phyloP scores from a whole-genome alignment of 35 echinoderm and acorn worm genomes.

The Chiridota heheva region DNA sequence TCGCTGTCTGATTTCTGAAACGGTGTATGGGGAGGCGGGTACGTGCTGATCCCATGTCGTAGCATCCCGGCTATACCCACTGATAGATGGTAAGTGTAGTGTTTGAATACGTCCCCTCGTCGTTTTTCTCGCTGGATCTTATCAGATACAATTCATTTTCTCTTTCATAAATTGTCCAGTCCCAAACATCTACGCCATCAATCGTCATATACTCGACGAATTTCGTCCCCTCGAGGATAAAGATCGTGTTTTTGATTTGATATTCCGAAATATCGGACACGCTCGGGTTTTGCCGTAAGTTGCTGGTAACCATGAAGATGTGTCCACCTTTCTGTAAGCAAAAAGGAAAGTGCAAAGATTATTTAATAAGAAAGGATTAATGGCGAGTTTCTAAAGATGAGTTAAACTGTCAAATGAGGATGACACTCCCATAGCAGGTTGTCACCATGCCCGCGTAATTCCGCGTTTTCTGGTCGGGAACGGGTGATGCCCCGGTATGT shows the following conservation, averaged over 20 bases:
- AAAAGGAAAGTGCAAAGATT: background rate
- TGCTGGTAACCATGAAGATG: conserved; percentile 44
- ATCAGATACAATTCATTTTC: conserved; percentile 55
- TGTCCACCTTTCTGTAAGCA: conserved; percentile 39
- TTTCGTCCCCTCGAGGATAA: conserved; percentile 44
- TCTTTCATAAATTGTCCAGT: conserved; percentile 42
- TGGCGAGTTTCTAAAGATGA: too few relatives aligned
- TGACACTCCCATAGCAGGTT: too few relatives aligned
- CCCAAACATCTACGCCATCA: conserved; percentile 18
- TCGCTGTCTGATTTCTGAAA: too few relatives aligned
- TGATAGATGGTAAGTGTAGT: conserved; percentile 54
- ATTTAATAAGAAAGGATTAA: too few relatives aligned
- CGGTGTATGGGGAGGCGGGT: too few relatives aligned
- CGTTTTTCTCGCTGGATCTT: conserved; percentile 1
- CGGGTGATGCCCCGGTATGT: too few relatives aligned
- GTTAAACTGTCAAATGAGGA: too few relatives aligned
- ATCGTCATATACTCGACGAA: conserved; percentile 48
- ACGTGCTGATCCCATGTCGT: too few relatives aligned
- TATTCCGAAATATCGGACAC: conserved; percentile 28
- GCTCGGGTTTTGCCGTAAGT: background rate
- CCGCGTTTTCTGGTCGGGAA: too few relatives aligned
- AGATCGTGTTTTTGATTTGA: conserved; percentile 22
- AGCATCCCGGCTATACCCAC: too few relatives aligned
- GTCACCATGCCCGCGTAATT: too few relatives aligned
- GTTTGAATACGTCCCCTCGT: conserved; percentile 6